These are phyloP conservation scores for Eulemur macaco DNA, from an alignment of 2,113 vertebrate species.

Conservation along the genomic window DNA sequence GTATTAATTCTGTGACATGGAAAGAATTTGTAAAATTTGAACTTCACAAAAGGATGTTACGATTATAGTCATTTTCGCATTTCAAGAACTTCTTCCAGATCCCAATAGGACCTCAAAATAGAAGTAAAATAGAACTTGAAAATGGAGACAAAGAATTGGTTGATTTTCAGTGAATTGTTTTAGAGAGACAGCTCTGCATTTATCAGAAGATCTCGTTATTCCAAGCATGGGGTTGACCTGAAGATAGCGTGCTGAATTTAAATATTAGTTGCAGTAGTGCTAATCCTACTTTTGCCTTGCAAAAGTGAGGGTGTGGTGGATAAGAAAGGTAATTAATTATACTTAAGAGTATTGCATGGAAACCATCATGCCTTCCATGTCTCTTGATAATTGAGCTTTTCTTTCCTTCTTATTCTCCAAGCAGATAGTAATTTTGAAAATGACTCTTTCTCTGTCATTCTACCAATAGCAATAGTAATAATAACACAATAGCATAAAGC, in stretches of 20 bases:
- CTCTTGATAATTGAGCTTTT: background rate
- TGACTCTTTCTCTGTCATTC: background rate
- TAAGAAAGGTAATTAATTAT: background rate
- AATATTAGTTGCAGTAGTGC: background rate
- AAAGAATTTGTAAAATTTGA: slow-evolving; percentile 17
- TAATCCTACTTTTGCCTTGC: background rate
- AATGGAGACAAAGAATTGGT: background rate
- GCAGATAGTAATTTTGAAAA: background rate
- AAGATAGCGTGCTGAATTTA: background rate
- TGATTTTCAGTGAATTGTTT: slow-evolving; percentile 18
- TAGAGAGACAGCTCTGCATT: background rate
- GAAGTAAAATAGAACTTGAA: background rate
- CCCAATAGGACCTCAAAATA: background rate
- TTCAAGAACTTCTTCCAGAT: slow-evolving; percentile 1
- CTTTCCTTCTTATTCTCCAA: background rate
- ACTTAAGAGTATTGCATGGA: background rate
- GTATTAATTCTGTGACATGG: background rate
- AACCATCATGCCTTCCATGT: background rate
- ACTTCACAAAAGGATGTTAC: background rate
- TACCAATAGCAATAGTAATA: background rate
- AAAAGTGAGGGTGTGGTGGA: background rate
- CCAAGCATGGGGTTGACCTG: background rate
- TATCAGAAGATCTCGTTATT: background rate
- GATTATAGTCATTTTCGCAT: background rate
- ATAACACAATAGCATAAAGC: background rate